Base-by-base conservation (phyloP, 2,113 vertebrate genomes). In the Castor canadensis region DNA sequence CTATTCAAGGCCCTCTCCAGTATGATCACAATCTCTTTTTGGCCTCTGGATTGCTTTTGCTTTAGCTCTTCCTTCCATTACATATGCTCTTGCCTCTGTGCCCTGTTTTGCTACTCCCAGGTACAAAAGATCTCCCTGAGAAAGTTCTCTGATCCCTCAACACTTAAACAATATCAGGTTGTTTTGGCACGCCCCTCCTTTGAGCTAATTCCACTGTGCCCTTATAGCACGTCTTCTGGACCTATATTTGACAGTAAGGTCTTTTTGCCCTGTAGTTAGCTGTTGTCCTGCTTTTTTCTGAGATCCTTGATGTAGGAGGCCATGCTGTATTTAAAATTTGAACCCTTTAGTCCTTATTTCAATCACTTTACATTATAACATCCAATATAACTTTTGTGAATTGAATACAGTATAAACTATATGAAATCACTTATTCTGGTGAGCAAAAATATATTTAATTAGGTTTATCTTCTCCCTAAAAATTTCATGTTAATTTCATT, bases 391-490 rank as follows among this genome's bases (percentile, higher is more conserved):
- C 40, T 88, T 84, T 77, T 20, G 58, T 75, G 24, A 88, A 60
- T 71, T 77, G 35, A 95, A 71, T 56, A 54, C 4, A 10, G 0
- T 52, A 32, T 87, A 81, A 87, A 16, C 28, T 80, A 26, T 85
- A 17, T 94, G 62, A 94, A 91, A 82, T 88, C 3, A 7, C 47
- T 43, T 93, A 9, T 88, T 93, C 40, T 67, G 20, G 5, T 7
- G 35, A 94, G 56, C 28, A 58, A 92, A 17, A 49, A 66, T 73
- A 13, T 88, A 71, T 91, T 89, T 73, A 64, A 62, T 62, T 87
- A 72, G 73, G 43, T 47, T 95, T 91, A 83, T 64, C 82, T 91
- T 86, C 30, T 56, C 38, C 15, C 6, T 24, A 62, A 87, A 93
- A 94, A 87, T 16, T 43, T 1, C 80, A 32, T 58, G 22, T 43